These are phyloP conservation scores for Columba janthina DNA, from an alignment of 2,113 vertebrate genomes.

Conservation along the genomic window DNA sequence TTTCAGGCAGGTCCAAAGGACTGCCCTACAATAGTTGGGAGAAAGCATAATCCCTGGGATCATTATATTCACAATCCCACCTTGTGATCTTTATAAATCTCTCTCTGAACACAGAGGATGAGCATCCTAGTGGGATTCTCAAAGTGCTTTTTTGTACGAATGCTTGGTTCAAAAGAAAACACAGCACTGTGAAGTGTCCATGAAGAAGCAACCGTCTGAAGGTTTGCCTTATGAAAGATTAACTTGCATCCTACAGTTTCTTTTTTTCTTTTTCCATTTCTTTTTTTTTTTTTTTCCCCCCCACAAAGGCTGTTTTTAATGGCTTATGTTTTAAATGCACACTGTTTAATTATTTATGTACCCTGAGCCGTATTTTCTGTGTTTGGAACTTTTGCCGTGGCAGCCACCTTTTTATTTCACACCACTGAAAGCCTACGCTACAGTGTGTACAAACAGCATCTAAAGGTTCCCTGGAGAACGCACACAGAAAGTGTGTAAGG, in stretches of 20 bases:
- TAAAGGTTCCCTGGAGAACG: not conserved
- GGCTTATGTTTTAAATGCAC: conserved; percentile 25
- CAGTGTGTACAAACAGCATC: not conserved
- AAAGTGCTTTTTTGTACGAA: not conserved
- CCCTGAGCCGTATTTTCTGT: not conserved
- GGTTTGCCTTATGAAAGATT: conserved; percentile 46
- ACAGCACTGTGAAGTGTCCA: not conserved
- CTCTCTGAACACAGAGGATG: conserved; percentile 42
- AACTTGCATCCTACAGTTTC: conserved; percentile 8
- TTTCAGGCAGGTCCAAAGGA: conserved; percentile 21
- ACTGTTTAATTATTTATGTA: conserved; percentile 28
- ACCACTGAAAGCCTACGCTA: not conserved
- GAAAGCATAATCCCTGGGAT: conserved; percentile 49
- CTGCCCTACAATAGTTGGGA: conserved; percentile 1
- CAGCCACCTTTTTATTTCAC: conserved; percentile 19
- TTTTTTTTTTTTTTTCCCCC: not conserved
- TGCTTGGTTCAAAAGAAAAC: conserved; percentile 38
- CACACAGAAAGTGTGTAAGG: not conserved
- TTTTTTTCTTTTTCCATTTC: not conserved
- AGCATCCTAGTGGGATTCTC: conserved; percentile 46
- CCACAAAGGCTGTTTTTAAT: conserved; percentile 3
- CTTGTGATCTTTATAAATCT: conserved; percentile 64
- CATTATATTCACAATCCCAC: conserved; percentile 44
- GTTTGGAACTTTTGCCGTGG: not conserved
- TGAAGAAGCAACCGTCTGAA: conserved; percentile 21